Percentiles rank a stretch among this genome's conserved stretches.
These are phyloP conservation scores for Myiothlypis chrysogaster DNA, from an alignment of 2,797 vertebrate genomes.

Conservation along the genomic window DNA sequence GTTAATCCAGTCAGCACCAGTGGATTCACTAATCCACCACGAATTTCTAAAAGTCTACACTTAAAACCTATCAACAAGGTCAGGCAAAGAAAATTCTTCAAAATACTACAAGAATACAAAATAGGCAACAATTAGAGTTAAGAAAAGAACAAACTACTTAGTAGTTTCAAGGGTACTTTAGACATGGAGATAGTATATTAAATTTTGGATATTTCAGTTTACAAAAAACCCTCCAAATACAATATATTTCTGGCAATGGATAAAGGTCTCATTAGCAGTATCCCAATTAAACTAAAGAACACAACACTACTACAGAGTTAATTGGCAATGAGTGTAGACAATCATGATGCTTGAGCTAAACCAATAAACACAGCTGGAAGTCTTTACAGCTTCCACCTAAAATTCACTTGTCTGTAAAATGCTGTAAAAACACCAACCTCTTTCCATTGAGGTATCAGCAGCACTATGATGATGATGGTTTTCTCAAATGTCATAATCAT, in stretches of 20 bases:
- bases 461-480: conserved; percentile 91
- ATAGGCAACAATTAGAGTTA: background rate
- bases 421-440: conserved; percentile 79
- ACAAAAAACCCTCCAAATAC: background rate
- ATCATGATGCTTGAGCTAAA: background rate
- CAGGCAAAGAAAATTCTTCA: background rate
- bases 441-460: conserved; percentile 96
- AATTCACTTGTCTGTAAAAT: background rate
- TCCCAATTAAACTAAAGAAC: background rate
- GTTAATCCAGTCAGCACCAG: background rate
- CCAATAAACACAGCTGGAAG: background rate
- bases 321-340: background rate
- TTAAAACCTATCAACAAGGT: background rate
- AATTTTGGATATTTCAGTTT: background rate
- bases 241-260: background rate
- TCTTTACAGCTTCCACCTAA: background rate
- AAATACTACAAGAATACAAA: background rate
- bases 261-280: background rate
- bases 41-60: background rate
- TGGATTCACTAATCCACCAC: background rate
- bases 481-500: conserved; percentile 98
- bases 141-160: background rate
- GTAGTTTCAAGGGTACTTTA: background rate
- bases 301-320: background rate
- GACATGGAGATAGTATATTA: background rate